A percentile compares a stretch with the other conserved stretches of the same genome.
Conservation (phyloP, 2,797 vertebrate species). For the Clarias fuscus region DNA sequence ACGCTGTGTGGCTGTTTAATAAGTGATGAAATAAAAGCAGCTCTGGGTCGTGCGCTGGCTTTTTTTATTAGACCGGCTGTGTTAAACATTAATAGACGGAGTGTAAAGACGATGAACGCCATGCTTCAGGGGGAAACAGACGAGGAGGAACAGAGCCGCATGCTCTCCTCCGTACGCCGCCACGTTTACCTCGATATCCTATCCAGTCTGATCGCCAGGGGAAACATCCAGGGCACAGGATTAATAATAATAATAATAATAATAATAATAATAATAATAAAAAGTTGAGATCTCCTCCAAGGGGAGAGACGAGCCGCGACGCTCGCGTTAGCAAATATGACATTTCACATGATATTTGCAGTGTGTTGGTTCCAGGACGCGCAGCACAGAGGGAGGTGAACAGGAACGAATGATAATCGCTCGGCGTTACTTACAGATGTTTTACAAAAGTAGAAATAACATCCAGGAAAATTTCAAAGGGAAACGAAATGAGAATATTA, state of each 20-base stretch:
- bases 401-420: not conserved
- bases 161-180: conserved; percentile 90
- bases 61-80: conserved; percentile 75
- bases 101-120: conserved; percentile 97
- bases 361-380: conserved; percentile 21
- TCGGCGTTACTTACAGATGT: not conserved
- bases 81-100: conserved; percentile 93
- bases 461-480: not conserved
- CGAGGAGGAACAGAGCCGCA: conserved; percentile 92
- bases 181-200: conserved; percentile 99
- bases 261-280: conserved; percentile 62
- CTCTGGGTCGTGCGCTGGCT: not conserved
- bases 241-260: conserved; percentile 75
- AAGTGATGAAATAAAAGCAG: conserved; percentile 6
- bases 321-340: conserved; percentile 50
- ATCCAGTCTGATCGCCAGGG: conserved; percentile 99
- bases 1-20: not conserved
- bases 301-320: conserved; percentile 6
- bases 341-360: conserved; percentile 55
- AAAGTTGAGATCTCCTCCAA: conserved; percentile 17
- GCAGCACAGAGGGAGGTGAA: not conserved
- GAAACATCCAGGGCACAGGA: conserved; percentile 97
- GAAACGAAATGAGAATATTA: not conserved
- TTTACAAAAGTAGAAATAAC: not conserved
- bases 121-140: conserved; percentile 97